Evolutionary conservation across 2,113 vertebrate genomes (phyloP).

Genomic region (Pelecanus crispus): DNA sequence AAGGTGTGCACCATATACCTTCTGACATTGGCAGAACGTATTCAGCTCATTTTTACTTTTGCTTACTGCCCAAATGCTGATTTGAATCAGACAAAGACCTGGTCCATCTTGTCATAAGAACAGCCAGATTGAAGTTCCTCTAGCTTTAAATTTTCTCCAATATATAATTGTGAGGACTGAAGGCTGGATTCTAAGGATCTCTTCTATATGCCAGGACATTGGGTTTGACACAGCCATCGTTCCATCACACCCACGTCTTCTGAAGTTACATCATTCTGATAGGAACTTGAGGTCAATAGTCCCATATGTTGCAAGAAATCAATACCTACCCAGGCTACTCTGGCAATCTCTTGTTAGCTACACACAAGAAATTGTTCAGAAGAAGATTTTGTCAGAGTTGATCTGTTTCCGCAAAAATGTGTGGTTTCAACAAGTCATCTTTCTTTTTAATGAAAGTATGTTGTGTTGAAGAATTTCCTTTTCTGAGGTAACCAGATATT

Average conservation of each 20-base stretch:
- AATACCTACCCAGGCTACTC: background rate
- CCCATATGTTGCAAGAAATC: accelerated
- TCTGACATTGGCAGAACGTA: background rate
- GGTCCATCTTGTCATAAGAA: background rate
- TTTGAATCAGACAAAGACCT: background rate
- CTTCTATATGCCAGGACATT: accelerated
- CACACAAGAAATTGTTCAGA: background rate
- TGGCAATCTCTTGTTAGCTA: background rate
- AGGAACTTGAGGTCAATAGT: background rate
- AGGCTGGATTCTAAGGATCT: background rate
- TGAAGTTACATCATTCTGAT: background rate
- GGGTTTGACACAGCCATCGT: background rate
- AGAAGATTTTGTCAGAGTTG: background rate
- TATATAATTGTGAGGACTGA: background rate
- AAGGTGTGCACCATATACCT: background rate
- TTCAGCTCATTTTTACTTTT: background rate
- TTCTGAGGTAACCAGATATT: background rate
- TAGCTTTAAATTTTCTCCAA: background rate
- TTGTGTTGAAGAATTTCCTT: background rate
- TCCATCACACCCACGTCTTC: background rate
- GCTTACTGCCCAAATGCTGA: background rate
- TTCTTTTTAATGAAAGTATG: background rate
- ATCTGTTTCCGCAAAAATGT: background rate
- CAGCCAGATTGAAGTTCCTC: background rate
- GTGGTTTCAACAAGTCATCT: background rate